phyloP scores from a whole-genome alignment of 2,888 invertebrate genomes.

The Furcula furcula region DNA sequence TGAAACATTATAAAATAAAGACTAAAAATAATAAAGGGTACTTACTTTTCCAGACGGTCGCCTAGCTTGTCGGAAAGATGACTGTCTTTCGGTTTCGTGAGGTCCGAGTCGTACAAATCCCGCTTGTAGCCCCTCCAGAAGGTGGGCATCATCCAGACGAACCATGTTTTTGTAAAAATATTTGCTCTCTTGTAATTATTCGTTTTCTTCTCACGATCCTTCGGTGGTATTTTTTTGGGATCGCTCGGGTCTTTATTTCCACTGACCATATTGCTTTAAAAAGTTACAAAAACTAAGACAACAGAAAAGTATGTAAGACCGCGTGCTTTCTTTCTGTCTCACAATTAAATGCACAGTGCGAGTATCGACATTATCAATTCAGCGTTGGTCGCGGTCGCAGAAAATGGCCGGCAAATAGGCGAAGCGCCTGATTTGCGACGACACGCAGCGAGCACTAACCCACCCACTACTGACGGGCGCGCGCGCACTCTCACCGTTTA shows the following conservation, averaged over 20 bases:
- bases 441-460: conserved; percentile 60
- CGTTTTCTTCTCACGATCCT: conserved; percentile 71
- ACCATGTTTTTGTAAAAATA: conserved; percentile 68
- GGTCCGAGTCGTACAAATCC: conserved; percentile 85
- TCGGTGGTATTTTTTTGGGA: conserved; percentile 68
- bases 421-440: conserved; percentile 52
- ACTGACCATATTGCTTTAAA: conserved; percentile 67
- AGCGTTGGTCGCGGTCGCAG: conserved; percentile 41
- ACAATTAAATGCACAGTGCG: conserved; percentile 39
- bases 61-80: conserved; percentile 85
- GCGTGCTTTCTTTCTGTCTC: conserved; percentile 31
- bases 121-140: conserved; percentile 83
- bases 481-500: conserved; percentile 40
- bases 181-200: conserved; percentile 73
- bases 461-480: conserved; percentile 65
- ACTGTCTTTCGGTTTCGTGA: conserved; percentile 85
- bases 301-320: conserved; percentile 21
- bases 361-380: conserved; percentile 46
- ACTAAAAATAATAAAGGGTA: too few species aligned
- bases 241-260: conserved; percentile 69
- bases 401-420: conserved; percentile 53
- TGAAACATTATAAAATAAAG: too few species aligned
- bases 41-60: conserved; percentile 83
- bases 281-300: conserved; percentile 11
- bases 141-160: conserved; percentile 79